phyloP scores from a whole-genome alignment of 2,797 vertebrate species.

The Mycteria americana region DNA sequence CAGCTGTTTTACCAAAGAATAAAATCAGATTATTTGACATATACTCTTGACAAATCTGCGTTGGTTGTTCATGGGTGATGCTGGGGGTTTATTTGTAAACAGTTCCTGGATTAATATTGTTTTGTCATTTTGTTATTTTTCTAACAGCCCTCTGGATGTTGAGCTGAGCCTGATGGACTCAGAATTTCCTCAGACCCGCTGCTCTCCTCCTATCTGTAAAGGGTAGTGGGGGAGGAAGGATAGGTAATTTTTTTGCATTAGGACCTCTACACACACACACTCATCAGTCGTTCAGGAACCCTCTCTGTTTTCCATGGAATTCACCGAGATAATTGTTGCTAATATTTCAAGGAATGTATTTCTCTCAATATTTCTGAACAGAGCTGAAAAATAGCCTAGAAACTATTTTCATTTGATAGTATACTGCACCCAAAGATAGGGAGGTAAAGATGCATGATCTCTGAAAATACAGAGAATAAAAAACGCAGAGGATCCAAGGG shows the following conservation, averaged over 20 bases:
- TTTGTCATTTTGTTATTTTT: neutral
- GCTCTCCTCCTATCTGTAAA: neutral
- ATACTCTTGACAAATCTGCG: neutral
- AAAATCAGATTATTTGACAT: neutral
- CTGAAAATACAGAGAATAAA: neutral
- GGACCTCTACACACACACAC: neutral
- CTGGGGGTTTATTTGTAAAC: neutral
- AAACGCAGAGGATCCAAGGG: neutral
- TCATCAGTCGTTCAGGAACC: neutral
- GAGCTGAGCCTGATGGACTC: neutral
- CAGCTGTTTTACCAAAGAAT: neutral
- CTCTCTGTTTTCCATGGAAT: neutral
- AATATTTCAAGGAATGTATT: neutral
- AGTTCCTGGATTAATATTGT: neutral
- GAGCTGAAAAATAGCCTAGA: neutral
- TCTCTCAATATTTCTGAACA: neutral
- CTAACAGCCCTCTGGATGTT: neutral
- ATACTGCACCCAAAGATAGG: neutral
- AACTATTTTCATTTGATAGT: neutral
- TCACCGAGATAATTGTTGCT: neutral
- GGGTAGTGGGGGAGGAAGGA: neutral
- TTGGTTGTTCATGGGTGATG: neutral
- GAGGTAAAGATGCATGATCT: neutral
- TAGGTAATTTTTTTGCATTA: neutral
- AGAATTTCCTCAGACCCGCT: neutral